Evolutionary conservation across 2,113 vertebrate species (phyloP), one percentile per base, ranked within the genome.

Genomic region (Dendropsophus ebraccatus): DNA sequence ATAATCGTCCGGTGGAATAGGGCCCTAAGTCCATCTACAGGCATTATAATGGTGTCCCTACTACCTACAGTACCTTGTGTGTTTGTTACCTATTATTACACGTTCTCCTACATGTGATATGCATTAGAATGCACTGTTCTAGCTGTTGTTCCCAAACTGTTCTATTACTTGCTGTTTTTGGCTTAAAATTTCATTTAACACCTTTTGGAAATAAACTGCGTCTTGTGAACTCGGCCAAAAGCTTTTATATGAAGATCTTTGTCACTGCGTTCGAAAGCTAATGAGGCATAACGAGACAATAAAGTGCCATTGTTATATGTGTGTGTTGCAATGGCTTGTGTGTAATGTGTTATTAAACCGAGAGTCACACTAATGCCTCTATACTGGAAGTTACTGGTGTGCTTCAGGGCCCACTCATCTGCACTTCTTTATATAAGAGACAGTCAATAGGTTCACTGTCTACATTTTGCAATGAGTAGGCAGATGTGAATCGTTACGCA

Each of bases 401-500:
- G 54, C 76, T 45, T 28, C 50, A 78, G 54, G 54, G 56, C 78
- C 56, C 7, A 25, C 77, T 80, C 77, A 14, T 80, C 77, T 35
- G 45, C 17, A 14, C 9, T 21, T 6, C 32, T 54, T 81, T 47
- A 62, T 65, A 65, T 60, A 45, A 37, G 58, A 37, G 35, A 47
- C 32, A 58, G 78, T 65, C 23, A 62, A 17, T 81, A 47, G 35
- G 78, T 81, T 81, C 58, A 65, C 41, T 81, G 78, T n/a, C 12
- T 81, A 65, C 11, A 14, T 65, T 81, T 25, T 81, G 58, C 58
- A 65, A 47, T 81, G 41, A 81, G 54, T 35, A n/a, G 58, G 54
- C 32, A 41, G 21, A 45, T 9, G 37, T 28, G n/a, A 12, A 45
- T 30, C 5, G 37, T 81, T 81, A 45, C 28, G 16, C 37, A 81